Evolutionary conservation across 2,888 invertebrate species (phyloP), one percentile per base, ranked within the genome.

Genomic region (Cerastis rubricosa): DNA sequence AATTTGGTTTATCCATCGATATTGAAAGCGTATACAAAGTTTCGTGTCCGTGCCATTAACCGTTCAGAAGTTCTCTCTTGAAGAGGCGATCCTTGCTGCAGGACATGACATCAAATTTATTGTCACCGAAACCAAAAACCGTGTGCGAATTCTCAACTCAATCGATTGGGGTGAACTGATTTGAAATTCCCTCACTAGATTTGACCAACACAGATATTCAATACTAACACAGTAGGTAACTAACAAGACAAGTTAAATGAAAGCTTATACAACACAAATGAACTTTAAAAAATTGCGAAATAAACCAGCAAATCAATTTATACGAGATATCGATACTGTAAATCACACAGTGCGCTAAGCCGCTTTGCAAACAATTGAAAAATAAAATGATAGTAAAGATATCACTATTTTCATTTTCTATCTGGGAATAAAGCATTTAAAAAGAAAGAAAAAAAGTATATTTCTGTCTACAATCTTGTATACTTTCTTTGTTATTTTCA

Each of bases 401-500:
- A 29, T 3, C 25, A 8, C 7, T 17, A 17, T 59, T 19, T 19
- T 59, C 29, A 19, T 17, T 59, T 29, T 59, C 29, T 29, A 29
- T 29, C 8, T 29, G 19, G 35, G 61, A 61, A 35, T 35, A 19
- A 11, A 4, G 35, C 35, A 19, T 35, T 19, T 9, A 19, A 17
- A 64, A 40, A 63, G 35, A 63, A 61, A n/a, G n/a, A n/a, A 64
- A 25, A 43, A 14, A 43, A 25, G 4, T 43, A 17, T 35, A 43
- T 64, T n/a, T n/a, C n/a, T 7, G 43, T 43, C 64, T 43, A 49
- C 29, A 49, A 22, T 70, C 9, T 71, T 69, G 6, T 75, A 51
- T 40, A 71, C n/a, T 25, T 14, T 71, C 14, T 67, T 67, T 63
- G 35, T 64, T 40, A 71, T 64, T 68, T 63, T 64, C 29, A 71